Evolutionary conservation across 2,797 vertebrate species (phyloP).

Genomic region (Atherinosoma microstoma): DNA sequence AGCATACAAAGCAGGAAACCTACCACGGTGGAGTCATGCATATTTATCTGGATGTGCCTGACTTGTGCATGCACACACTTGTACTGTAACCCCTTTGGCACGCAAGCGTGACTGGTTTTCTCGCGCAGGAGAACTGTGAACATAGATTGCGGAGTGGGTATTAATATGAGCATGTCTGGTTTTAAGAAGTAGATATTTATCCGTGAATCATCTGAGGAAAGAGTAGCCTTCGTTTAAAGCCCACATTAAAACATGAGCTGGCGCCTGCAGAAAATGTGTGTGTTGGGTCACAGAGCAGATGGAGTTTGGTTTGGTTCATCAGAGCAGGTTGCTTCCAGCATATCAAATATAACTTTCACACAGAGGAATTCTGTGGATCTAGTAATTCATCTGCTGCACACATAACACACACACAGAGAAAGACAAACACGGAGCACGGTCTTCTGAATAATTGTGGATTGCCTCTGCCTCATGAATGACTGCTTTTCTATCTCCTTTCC

Average conservation of each 20-base stretch:
- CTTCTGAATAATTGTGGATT: slow-evolving; percentile 53
- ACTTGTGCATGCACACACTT: slow-evolving; percentile 55
- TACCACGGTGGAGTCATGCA: slow-evolving; percentile 72
- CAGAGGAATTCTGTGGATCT: slow-evolving; percentile 52
- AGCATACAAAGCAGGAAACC: slow-evolving; percentile 82
- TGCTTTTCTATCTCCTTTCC: slow-evolving; percentile 49
- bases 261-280: slow-evolving; percentile 32
- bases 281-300: slow-evolving; percentile 64
- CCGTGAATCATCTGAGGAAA: slow-evolving; percentile 39
- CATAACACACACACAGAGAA: slow-evolving; percentile 43
- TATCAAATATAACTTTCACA: slow-evolving; percentile 68
- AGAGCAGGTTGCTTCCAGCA: slow-evolving; percentile 65
- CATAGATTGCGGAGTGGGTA: slow-evolving; percentile 34
- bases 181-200: slow-evolving; percentile 43
- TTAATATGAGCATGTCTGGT: slow-evolving; percentile 38
- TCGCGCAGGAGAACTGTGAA: slow-evolving; percentile 30
- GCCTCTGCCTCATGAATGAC: slow-evolving; percentile 51
- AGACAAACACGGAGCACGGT: slow-evolving; percentile 50
- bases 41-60: slow-evolving; percentile 76
- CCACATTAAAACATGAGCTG: slow-evolving; percentile 17
- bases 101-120: slow-evolving; percentile 45
- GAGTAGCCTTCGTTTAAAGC: slow-evolving; percentile 25
- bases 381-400: slow-evolving; percentile 59
- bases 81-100: slow-evolving; percentile 61
- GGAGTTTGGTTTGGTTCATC: slow-evolving; percentile 68